These are phyloP conservation scores for Paramormyrops kingsleyae DNA, from an alignment of 2,113 vertebrate genomes.

Conservation along the genomic window DNA sequence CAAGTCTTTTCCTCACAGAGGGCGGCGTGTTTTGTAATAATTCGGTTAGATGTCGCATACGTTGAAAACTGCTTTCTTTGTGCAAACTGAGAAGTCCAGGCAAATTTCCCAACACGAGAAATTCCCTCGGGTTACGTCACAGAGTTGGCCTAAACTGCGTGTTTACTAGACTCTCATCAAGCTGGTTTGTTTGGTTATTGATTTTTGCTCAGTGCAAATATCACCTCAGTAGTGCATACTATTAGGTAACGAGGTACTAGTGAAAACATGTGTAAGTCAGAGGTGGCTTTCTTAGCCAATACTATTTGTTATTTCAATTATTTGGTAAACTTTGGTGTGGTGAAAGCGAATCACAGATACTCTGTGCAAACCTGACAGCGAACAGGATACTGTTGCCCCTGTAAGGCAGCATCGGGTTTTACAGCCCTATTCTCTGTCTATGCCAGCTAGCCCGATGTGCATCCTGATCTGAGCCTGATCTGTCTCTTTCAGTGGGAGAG, in stretches of 20 bases:
- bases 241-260: not conserved
- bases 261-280: not conserved
- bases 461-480: slow-evolving; percentile 13
- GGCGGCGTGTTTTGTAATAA: not conserved
- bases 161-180: not conserved
- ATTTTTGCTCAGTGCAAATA: not conserved
- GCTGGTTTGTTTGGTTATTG: not conserved
- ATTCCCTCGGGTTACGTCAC: not conserved
- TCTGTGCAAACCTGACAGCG: not conserved
- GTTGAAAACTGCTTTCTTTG: not conserved
- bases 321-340: not conserved
- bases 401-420: not conserved
- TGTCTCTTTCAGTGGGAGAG: slow-evolving; percentile 72
- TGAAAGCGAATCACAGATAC: not conserved
- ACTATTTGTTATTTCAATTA: not conserved
- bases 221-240: not conserved
- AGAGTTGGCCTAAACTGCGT: not conserved
- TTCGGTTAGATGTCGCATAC: not conserved
- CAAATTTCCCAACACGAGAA: not conserved
- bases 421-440: not conserved
- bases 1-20: not conserved
- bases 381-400: not conserved
- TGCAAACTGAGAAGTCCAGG: not conserved
- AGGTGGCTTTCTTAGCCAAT: not conserved
- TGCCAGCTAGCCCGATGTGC: not conserved